Conservation (phyloP, 2,888 invertebrate genomes). For the Aporophyla lueneburgensis region DNA sequence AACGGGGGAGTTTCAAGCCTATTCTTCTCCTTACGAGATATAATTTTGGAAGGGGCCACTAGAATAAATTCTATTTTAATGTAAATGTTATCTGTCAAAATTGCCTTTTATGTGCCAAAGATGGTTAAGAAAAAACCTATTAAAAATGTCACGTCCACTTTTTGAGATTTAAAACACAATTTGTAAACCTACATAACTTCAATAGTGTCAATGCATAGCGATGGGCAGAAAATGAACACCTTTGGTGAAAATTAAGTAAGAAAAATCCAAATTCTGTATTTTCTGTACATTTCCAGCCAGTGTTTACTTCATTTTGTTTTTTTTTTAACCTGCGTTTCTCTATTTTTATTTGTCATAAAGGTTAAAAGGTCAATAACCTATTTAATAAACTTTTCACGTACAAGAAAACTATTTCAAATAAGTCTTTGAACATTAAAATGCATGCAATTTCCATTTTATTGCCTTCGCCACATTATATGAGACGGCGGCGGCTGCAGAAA, state of each 20-base stretch:
- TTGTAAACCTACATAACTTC: too few relatives aligned
- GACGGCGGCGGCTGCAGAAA: slow-evolving; percentile 36
- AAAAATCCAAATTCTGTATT: neutral
- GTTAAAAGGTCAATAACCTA: neutral
- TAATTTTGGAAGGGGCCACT: too few relatives aligned
- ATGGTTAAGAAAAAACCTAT: too few relatives aligned
- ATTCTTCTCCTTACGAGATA: too few relatives aligned
- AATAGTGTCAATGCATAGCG: neutral
- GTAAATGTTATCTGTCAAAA: too few relatives aligned
- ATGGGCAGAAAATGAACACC: neutral
- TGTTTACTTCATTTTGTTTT: neutral
- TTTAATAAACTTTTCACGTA: neutral
- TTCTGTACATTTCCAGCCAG: neutral
- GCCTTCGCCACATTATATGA: slow-evolving; percentile 18
- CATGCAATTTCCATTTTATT: slow-evolving; percentile 42
- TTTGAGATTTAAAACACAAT: too few relatives aligned
- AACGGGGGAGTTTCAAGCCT: too few relatives aligned
- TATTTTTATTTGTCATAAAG: neutral
- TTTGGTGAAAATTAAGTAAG: neutral
- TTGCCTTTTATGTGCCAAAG: too few relatives aligned
- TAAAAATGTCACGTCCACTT: too few relatives aligned
- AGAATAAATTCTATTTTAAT: too few relatives aligned
- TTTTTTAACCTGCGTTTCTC: too few relatives aligned
- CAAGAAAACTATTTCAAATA: slow-evolving; percentile 18
- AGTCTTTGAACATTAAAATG: slow-evolving; percentile 5